Evolutionary conservation across 2,797 vertebrate genomes (phyloP).

Genomic region (Furcifer pardalis): DNA sequence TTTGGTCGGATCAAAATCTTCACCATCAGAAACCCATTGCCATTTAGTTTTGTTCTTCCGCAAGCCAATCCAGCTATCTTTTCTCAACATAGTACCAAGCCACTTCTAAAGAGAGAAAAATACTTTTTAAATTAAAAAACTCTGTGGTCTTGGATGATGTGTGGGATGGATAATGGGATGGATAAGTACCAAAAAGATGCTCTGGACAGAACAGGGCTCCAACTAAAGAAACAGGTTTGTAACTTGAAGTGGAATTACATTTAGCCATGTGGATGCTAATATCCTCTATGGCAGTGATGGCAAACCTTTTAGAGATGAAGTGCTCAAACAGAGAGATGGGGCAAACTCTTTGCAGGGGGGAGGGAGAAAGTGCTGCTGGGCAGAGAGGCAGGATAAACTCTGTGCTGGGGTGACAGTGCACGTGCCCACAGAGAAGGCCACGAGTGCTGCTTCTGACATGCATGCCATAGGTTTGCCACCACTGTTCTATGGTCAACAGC

Average conservation of each 20-base stretch:
- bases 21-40: neutral
- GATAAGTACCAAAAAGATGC: neutral
- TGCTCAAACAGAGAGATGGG: too few species aligned
- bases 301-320: too few species aligned
- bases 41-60: neutral
- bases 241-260: too few species aligned
- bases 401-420: too few species aligned
- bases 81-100: slow-evolving; percentile 23
- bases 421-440: too few species aligned
- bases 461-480: too few species aligned
- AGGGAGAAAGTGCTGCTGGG: too few species aligned
- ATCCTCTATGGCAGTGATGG: neutral
- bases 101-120: slow-evolving; percentile 11
- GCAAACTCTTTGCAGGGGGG: too few species aligned
- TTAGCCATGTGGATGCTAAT: neutral
- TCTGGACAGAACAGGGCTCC: too few species aligned
- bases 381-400: too few species aligned
- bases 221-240: neutral
- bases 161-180: neutral
- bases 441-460: too few species aligned
- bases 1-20: neutral
- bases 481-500: neutral
- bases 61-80: slow-evolving; percentile 35
- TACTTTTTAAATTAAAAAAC: neutral
- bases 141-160: neutral